Evolutionary conservation across 2,888 invertebrate genomes (phyloP).

Genomic region (Galeopsomyia nigrocyanea): DNA sequence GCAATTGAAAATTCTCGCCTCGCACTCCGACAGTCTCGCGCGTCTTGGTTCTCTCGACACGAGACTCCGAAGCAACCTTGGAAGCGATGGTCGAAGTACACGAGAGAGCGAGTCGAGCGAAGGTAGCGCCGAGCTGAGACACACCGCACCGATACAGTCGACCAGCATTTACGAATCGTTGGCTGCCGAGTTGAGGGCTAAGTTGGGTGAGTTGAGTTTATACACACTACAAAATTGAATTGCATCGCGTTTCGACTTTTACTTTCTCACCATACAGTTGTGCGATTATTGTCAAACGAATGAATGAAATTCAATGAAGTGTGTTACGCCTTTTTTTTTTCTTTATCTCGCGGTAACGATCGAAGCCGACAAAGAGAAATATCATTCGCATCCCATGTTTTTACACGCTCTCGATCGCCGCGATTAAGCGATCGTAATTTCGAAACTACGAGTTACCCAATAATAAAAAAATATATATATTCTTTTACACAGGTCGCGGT

Average conservation of each 20-base stretch:
- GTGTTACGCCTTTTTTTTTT: conserved; percentile 16
- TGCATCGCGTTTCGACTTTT: conserved; percentile 22
- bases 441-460: no score
- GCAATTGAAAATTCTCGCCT: conserved; percentile 83
- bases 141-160: conserved; percentile 76
- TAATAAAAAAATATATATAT: background rate
- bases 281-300: background rate
- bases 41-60: conserved; percentile 76
- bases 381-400: background rate
- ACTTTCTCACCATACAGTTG: conserved; percentile 30
- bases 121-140: conserved; percentile 81
- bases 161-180: conserved; percentile 90
- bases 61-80: conserved; percentile 85
- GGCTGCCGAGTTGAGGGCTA: conserved; percentile 89
- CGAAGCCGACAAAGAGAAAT: conserved; percentile 16
- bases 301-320: conserved; percentile 10
- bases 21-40: conserved; percentile 63
- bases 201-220: conserved; percentile 71
- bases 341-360: conserved; percentile 31
- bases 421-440: background rate
- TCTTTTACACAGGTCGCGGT: conserved; percentile 60
- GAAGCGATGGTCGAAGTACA: conserved; percentile 73
- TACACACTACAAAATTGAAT: background rate
- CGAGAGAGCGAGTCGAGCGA: conserved; percentile 81
- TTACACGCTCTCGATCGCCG: background rate